Evolutionary conservation across 2,888 invertebrate species (phyloP).

Genomic region (Agrochola lota): DNA sequence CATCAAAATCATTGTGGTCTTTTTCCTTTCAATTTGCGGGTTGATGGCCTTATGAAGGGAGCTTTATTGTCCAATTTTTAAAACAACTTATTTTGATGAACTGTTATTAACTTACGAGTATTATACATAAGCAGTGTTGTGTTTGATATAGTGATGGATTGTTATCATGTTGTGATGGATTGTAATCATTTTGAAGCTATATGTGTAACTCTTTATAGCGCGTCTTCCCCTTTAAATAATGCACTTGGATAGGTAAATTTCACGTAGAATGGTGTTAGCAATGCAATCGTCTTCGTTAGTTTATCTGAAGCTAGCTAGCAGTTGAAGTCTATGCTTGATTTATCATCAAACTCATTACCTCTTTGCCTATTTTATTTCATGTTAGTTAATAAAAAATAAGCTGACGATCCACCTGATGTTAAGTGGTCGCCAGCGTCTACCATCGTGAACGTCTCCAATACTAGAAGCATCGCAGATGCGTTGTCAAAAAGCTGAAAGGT

Average conservation of each 20-base stretch:
- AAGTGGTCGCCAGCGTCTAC: background rate
- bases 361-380: background rate
- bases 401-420: no score
- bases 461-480: background rate
- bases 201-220: background rate
- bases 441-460: background rate
- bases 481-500: background rate
- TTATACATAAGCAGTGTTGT: background rate
- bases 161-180: background rate
- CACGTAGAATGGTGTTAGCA: no score
- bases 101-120: background rate
- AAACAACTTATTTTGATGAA: background rate
- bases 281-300: background rate
- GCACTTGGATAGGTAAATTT: background rate
- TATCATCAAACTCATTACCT: background rate
- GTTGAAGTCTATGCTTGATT: background rate
- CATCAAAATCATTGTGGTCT: conserved; percentile 41
- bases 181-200: background rate
- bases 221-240: background rate
- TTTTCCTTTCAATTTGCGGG: conserved; percentile 52
- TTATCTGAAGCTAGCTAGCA: background rate
- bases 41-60: conserved; percentile 48
- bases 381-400: background rate
- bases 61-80: conserved; percentile 25
- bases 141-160: background rate